Evolutionary conservation across 1,140 invertebrate genomes (phyloP), one percentile per base, ranked within the genome.

Genomic region (Drepana arcuata): DNA sequence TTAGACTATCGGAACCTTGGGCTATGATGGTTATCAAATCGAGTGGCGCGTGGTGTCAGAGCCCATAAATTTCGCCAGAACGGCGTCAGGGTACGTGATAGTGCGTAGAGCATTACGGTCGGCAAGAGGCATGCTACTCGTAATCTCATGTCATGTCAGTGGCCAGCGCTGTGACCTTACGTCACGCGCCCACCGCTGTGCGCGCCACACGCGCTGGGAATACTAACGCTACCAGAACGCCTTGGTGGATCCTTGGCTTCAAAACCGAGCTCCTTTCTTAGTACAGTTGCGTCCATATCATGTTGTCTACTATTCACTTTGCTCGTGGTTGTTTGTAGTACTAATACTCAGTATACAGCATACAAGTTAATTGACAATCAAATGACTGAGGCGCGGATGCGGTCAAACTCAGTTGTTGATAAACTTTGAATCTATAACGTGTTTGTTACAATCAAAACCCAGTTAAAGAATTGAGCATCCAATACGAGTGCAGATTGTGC

Each of bases 231-330:
- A 66, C 42, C 63, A 57, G 60, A 72, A 65, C 70, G 68, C 77
- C 77, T 81, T 81, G 77, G 63, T 72, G 44, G 50, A 82, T 82
- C 78, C 78, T 82, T 82, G 78, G 78, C 78, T 82, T 82, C 74
- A 82, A 82, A 82, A 79, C 71, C 71, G 56, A 75, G 50, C 74
- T 73, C 78, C 74, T 79, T 82, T 75, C 74, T 72, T 71, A 61
- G 61, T 48, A 74, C 62, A 50, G 59, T 77, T 70, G 66, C 69
- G 63, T 67, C 67, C 65, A 60, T 67, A 65, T 58, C 52, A 63
- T 56, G 54, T 58, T 64, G 55, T 65, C 51, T 57, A 61, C 60
- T 57, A 43, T 42, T 35, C 39, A 42, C 23, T 44, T 46, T 35
- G 42, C 43, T 47, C 25, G 21, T 21, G 47, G 25, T 29, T 38